phyloP scores from a whole-genome alignment of 2,797 vertebrate species.

The Hirundo rustica region DNA sequence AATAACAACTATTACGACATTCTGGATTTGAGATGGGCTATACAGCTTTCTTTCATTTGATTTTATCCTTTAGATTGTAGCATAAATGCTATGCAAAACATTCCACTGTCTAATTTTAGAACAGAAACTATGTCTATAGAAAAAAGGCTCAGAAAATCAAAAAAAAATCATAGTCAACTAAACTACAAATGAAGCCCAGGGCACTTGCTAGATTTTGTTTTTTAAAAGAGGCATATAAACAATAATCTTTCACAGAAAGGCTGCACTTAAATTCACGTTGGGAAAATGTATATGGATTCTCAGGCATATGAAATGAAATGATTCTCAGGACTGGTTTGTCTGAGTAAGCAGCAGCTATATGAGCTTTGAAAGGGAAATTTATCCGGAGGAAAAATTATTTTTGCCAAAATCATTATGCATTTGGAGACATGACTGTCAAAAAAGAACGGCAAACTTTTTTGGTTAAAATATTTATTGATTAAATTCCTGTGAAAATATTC shows the following conservation, averaged over 20 bases:
- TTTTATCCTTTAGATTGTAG: neutral
- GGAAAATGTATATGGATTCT: neutral
- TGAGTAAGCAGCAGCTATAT: slow-evolving; percentile 24
- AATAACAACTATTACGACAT: neutral
- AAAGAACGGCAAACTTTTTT: slow-evolving; percentile 51
- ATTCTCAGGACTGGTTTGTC: slow-evolving; percentile 5
- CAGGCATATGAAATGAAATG: slow-evolving; percentile 22
- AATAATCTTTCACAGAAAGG: slow-evolving; percentile 7
- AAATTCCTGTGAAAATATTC: slow-evolving; percentile 43
- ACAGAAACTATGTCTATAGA: neutral
- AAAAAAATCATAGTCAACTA: neutral
- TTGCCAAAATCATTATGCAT: slow-evolving; percentile 65
- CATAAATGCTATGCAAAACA: slow-evolving; percentile 26
- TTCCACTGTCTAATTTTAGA: slow-evolving; percentile 25
- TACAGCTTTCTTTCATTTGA: neutral
- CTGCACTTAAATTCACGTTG: neutral
- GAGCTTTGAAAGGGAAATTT: slow-evolving; percentile 37
- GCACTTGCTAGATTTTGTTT: slow-evolving; percentile 26
- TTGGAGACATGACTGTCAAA: slow-evolving; percentile 36
- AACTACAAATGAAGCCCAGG: slow-evolving; percentile 29
- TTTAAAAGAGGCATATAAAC: slow-evolving; percentile 22
- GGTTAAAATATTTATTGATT: slow-evolving; percentile 44
- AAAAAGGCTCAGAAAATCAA: slow-evolving; percentile 37
- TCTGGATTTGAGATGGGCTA: neutral
- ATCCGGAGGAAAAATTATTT: slow-evolving; percentile 69